Conservation (phyloP, 2,113 vertebrate species). For the Pogonocichla stellata region DNA sequence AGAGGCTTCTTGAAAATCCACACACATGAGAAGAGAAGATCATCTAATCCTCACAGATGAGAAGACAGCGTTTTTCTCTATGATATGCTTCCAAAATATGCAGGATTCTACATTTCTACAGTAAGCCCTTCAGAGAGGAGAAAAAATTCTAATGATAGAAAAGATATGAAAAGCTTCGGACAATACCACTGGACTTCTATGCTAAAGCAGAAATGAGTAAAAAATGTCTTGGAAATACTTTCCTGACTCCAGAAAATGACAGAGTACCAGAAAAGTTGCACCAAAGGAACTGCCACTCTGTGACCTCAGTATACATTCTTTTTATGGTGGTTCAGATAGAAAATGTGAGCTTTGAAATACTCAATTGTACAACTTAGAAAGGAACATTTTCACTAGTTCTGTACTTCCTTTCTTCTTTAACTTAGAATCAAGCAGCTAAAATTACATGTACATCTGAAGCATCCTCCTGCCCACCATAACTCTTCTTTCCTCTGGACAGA, state of each 20-base stretch:
- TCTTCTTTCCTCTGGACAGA: background rate
- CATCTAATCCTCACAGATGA: background rate
- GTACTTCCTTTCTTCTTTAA: background rate
- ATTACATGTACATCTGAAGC: background rate
- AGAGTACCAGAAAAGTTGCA: background rate
- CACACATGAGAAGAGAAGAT: background rate
- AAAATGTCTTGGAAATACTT: background rate
- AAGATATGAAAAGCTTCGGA: background rate
- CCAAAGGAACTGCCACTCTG: background rate
- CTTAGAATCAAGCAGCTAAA: background rate
- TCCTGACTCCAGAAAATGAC: background rate
- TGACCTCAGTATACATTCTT: background rate
- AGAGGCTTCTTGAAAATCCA: background rate
- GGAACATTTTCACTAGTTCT: background rate
- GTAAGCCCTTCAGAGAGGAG: background rate
- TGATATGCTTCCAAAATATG: rapidly evolving
- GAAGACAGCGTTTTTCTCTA: background rate
- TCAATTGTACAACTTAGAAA: background rate
- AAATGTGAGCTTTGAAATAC: background rate
- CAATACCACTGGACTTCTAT: background rate
- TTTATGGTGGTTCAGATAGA: background rate
- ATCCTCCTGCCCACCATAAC: background rate
- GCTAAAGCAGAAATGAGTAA: background rate
- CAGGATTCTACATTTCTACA: background rate
- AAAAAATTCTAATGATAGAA: background rate